Base-by-base conservation (phyloP, 2,888 invertebrate genomes). In the Mythimna vitellina region DNA sequence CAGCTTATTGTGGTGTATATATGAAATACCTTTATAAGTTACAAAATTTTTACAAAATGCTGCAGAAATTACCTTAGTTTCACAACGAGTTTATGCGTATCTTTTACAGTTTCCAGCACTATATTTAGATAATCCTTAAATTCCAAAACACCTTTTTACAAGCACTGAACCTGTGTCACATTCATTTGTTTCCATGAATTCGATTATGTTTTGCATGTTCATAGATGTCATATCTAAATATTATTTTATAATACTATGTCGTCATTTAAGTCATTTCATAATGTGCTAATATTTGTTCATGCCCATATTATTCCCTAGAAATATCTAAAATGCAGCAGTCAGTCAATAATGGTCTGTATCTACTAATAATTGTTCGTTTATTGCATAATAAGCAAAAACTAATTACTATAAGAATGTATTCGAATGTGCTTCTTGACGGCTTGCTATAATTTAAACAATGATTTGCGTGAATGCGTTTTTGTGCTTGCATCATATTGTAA, bases 271-370 rank as follows among this genome's bases (percentile, higher is more conserved):
- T 46, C 60, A 70, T 78, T 71, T 56, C 51, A 71, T 66, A 54
- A 49, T 63, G 68, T 81, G 69, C 51, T 80, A 68, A 69, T 69
- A 61, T 62, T 58, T 58, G 54, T 64, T 70, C 78, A 80, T 70
- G 53, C 4, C 42, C 70, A 82, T 70, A 57, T 73, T n/a, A 29
- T 64, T 69, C 56, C 64, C 58, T 68, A 63, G 60, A 69, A 69
- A 69, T 70, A 61, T 82, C 9, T 66, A 80, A 83, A 88, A 92
- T 94, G 94, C 94, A 91, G 89, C 93, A 92, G 94, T 93, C 94
- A 93, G 94, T 94, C 93, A 90, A 87, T 89, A 76, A 88, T 82
- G 81, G 76, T 75, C 63, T 78, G 75, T 70, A 29, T 73, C 69
- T 76, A 81, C 67, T 82, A 57, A 62, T 68, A 35, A 35, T 35